Conservation (phyloP, 2,113 vertebrate species). For the Vireo altiloquus region DNA sequence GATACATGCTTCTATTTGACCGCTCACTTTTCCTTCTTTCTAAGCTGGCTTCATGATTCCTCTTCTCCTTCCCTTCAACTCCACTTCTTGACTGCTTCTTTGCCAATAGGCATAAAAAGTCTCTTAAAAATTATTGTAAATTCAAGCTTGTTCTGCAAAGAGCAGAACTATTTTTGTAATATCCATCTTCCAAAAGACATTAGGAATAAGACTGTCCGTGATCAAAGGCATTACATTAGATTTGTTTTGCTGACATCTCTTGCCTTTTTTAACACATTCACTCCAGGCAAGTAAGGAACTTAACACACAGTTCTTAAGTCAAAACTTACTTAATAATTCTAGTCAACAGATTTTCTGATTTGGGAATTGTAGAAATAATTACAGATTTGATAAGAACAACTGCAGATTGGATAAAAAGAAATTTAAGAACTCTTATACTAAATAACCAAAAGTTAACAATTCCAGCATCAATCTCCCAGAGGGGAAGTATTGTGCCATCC, state of each 20-base stretch:
- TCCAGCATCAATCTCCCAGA: neutral
- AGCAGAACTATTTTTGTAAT: neutral
- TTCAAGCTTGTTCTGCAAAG: neutral
- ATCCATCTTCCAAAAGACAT: neutral
- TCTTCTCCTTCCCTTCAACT: neutral
- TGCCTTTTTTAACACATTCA: neutral
- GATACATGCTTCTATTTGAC: rapidly evolving
- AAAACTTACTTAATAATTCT: neutral
- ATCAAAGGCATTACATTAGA: neutral
- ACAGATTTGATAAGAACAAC: neutral
- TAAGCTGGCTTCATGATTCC: neutral
- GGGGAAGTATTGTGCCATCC: neutral
- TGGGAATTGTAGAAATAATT: neutral
- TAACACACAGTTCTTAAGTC: neutral
- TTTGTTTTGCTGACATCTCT: neutral
- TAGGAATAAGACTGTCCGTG: neutral
- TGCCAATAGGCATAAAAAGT: neutral
- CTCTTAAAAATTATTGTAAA: neutral
- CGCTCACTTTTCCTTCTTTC: neutral
- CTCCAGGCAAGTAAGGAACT: neutral
- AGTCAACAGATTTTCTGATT: neutral
- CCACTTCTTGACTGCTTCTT: neutral
- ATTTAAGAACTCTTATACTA: neutral
- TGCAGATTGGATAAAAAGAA: neutral
- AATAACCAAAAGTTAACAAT: neutral